Evolutionary conservation across 2,888 invertebrate genomes (phyloP).

Genomic region (Anoplius nigerrimus): DNA sequence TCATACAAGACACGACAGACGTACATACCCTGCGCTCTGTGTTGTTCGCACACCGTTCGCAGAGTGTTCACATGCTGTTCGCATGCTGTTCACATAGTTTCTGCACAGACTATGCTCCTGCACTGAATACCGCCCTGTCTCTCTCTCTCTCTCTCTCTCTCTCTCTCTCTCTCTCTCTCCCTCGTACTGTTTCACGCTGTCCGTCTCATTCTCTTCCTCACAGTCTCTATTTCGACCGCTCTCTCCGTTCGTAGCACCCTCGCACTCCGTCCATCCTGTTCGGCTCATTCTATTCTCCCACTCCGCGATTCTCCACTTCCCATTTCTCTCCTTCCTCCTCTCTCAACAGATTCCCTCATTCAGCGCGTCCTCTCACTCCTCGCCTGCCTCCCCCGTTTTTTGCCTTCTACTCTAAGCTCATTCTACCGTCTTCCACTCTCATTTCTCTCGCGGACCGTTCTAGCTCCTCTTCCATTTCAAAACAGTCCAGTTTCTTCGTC

Average conservation of each 20-base stretch:
- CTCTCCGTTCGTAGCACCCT: background rate
- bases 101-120: background rate
- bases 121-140: conserved; percentile 13
- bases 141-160: conserved; percentile 3
- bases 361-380: background rate
- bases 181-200: background rate
- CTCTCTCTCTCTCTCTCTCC: background rate
- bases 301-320: background rate
- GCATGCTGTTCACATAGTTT: too few relatives aligned
- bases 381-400: background rate
- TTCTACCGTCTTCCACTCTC: background rate
- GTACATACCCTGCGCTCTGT: conserved; percentile 28
- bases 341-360: conserved; percentile 2
- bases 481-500: too few relatives aligned
- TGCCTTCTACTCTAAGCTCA: conserved; percentile 1
- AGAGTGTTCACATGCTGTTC: too few relatives aligned
- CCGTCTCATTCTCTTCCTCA: background rate
- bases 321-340: conserved; percentile 4
- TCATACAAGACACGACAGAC: conserved; percentile 61
- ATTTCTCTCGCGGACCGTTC: background rate
- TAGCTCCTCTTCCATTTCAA: background rate
- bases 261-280: background rate
- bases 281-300: background rate
- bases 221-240: background rate
- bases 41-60: conserved; percentile 26